Conservation (phyloP, 2,113 vertebrate genomes). For the Petromus typicus region DNA sequence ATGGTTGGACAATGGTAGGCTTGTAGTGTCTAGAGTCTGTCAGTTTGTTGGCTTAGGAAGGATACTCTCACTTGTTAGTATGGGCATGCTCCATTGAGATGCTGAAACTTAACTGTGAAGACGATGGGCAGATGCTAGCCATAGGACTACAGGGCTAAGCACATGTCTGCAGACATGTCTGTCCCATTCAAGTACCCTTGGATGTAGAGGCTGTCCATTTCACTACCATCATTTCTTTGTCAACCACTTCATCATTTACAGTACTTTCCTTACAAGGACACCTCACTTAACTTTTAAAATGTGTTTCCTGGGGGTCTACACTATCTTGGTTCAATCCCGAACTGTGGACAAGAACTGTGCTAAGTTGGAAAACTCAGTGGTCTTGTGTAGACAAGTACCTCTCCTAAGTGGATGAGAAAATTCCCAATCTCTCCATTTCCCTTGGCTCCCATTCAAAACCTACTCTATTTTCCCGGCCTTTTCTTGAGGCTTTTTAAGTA, state of each 20-base stretch:
- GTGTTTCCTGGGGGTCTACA: neutral
- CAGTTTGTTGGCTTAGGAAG: neutral
- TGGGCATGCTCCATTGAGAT: neutral
- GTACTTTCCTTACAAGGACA: neutral
- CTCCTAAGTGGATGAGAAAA: neutral
- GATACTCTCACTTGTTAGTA: neutral
- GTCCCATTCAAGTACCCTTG: neutral
- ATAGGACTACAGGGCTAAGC: neutral
- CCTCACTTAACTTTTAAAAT: neutral
- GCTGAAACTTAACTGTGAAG: neutral
- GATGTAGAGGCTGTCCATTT: neutral
- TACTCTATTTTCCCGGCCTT: neutral
- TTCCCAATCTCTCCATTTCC: neutral
- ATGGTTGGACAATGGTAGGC: neutral
- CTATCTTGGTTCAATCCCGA: neutral
- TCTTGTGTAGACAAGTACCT: neutral
- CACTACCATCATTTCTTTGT: neutral
- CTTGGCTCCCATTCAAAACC: neutral
- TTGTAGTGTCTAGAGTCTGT: neutral
- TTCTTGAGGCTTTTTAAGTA: neutral
- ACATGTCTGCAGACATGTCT: accelerated
- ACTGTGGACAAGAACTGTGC: neutral
- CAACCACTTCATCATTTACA: neutral
- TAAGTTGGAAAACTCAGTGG: neutral
- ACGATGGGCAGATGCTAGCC: neutral